Evolutionary conservation across 2,113 vertebrate genomes (phyloP).

Genomic region (Pantherophis guttatus): DNA sequence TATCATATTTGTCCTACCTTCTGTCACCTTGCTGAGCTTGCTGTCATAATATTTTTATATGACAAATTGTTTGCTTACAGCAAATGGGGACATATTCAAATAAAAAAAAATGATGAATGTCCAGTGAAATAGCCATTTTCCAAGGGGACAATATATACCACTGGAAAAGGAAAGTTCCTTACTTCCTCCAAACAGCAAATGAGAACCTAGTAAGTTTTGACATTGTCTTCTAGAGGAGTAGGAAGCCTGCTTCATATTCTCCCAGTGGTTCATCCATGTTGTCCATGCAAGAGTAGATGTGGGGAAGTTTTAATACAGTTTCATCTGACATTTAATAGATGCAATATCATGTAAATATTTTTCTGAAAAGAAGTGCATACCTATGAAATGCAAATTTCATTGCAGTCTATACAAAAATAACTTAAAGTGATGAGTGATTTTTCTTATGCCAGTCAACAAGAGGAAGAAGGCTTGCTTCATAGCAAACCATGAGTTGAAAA

Average conservation of each 20-base stretch:
- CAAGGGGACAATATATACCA: not conserved
- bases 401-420: not conserved
- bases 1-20: not conserved
- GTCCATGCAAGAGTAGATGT: not conserved
- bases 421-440: not conserved
- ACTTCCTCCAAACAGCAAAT: not conserved
- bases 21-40: not conserved
- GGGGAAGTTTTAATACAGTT: not conserved
- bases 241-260: not conserved
- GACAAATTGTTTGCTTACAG: not conserved
- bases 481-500: not conserved
- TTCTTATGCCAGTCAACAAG: not conserved
- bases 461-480: not conserved
- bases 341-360: not conserved
- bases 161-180: not conserved
- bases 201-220: not conserved
- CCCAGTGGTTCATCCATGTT: not conserved
- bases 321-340: not conserved
- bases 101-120: not conserved
- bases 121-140: not conserved
- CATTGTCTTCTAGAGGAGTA: not conserved
- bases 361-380: not conserved
- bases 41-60: not conserved
- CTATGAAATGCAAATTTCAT: not conserved
- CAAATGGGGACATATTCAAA: not conserved